Conservation (phyloP, 2,113 vertebrate genomes). For the Amphiprion percula region DNA sequence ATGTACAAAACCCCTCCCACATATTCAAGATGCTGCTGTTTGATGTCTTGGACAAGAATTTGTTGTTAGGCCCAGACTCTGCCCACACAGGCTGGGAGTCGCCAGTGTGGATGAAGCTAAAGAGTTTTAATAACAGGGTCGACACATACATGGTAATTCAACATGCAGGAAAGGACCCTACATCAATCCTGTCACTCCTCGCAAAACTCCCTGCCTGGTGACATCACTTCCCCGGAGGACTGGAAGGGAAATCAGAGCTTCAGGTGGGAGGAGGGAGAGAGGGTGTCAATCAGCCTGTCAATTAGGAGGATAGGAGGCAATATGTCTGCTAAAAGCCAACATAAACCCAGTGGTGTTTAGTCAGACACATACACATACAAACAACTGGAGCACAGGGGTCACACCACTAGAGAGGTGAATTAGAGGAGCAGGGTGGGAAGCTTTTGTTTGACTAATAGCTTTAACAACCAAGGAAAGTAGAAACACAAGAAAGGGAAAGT, state of each 20-base stretch:
- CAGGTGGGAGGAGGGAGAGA: not conserved
- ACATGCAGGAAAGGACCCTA: conserved; percentile 22
- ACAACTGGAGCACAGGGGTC: conserved; percentile 38
- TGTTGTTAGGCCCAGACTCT: conserved; percentile 9
- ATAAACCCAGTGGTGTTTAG: conserved; percentile 48
- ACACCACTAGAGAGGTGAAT: conserved; percentile 18
- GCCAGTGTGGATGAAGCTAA: conserved; percentile 1
- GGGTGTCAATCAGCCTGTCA: conserved; percentile 63
- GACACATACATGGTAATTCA: conserved; percentile 26
- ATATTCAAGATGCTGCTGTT: conserved; percentile 1
- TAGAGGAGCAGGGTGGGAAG: conserved; percentile 13
- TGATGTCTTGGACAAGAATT: conserved; percentile 32
- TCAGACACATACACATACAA: conserved; percentile 55
- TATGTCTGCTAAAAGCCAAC: conserved; percentile 48
- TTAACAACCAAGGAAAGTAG: not conserved
- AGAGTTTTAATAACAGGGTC: conserved; percentile 58
- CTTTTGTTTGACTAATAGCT: conserved; percentile 59
- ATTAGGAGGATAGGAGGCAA: conserved; percentile 51
- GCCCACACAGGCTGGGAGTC: conserved; percentile 32
- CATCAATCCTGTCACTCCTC: conserved; percentile 63
- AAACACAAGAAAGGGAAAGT: not conserved
- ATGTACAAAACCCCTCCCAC: conserved; percentile 16
- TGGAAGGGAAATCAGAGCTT: conserved; percentile 14
- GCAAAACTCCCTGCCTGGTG: conserved; percentile 41
- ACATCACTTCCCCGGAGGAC: conserved; percentile 61